phyloP scores from a whole-genome alignment of 2,888 invertebrate species.

The Taphrorychus bicolor region DNA sequence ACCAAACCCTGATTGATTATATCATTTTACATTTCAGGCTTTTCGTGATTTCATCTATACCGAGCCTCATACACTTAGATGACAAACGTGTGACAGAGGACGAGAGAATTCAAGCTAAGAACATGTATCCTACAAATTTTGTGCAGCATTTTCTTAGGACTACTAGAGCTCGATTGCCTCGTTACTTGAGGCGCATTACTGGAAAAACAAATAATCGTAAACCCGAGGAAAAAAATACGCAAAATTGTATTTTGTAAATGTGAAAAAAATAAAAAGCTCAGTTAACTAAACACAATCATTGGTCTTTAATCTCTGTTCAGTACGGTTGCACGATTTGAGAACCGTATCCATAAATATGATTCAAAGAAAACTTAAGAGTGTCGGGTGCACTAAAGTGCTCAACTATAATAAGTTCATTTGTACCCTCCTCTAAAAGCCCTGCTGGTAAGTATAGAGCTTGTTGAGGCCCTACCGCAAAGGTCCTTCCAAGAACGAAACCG shows the following conservation, averaged over 20 bases:
- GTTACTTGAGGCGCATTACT: constrained; percentile 49
- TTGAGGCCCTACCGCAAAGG: constrained; percentile 80
- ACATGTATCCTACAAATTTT: constrained; percentile 69
- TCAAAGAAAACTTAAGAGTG: constrained; percentile 48
- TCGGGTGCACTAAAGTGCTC: constrained; percentile 53
- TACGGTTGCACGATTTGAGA: constrained; percentile 9
- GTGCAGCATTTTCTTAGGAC: constrained; percentile 61
- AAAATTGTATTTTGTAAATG: constrained; percentile 9
- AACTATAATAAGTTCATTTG: constrained; percentile 54
- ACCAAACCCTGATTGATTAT: too few species aligned
- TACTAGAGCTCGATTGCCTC: constrained; percentile 49
- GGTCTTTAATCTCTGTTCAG: background rate
- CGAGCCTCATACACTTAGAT: constrained; percentile 73
- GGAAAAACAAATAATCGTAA: constrained; percentile 48
- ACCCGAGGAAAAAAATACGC: background rate
- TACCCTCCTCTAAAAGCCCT: constrained; percentile 68
- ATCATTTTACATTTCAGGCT: too few species aligned
- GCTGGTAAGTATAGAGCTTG: constrained; percentile 83
- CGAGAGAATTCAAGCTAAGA: constrained; percentile 68
- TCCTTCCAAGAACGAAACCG: constrained; percentile 84
- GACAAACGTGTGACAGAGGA: constrained; percentile 72
- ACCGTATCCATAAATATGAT: constrained; percentile 46
- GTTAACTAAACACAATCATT: background rate
- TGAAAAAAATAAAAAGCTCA: background rate
- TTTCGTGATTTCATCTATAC: constrained; percentile 77